These are phyloP conservation scores for Bombus ignitus DNA, from an alignment of 1,140 invertebrate species.

Conservation along the genomic window DNA sequence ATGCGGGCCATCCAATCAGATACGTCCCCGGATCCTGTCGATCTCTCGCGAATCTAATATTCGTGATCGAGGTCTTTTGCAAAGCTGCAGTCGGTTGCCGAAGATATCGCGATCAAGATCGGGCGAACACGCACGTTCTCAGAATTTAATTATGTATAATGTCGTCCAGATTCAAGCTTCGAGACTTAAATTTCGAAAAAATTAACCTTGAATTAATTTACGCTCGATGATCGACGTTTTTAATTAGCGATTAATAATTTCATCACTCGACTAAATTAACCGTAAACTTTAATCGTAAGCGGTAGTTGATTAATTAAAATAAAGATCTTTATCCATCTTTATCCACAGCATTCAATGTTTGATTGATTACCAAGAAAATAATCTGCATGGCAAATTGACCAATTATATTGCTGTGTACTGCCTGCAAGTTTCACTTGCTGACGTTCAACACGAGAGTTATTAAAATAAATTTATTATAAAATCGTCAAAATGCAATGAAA, in stretches of 20 bases:
- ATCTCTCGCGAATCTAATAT: slow-evolving; percentile 46
- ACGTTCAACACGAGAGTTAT: too few species aligned
- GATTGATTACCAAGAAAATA: background rate
- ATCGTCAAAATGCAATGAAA: background rate
- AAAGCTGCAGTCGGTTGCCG: background rate
- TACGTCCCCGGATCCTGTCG: slow-evolving; percentile 31
- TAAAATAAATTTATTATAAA: too few species aligned
- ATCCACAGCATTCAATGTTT: background rate
- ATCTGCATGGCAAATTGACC: background rate
- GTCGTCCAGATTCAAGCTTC: too few species aligned
- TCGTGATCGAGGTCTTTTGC: slow-evolving; percentile 34
- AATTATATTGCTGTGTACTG: background rate
- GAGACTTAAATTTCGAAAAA: too few species aligned
- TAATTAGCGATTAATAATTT: too few species aligned
- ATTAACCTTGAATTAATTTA: too few species aligned
- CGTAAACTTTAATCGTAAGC: too few species aligned
- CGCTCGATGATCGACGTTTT: too few species aligned
- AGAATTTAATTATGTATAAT: too few species aligned
- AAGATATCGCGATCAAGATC: background rate
- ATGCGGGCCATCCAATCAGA: slow-evolving; percentile 48
- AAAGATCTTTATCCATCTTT: too few species aligned
- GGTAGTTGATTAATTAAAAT: too few species aligned
- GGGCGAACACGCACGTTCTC: background rate
- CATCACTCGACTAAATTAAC: too few species aligned
- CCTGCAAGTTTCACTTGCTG: background rate